Conservation (phyloP, 1,140 invertebrate species). For the Leptestheria dahalacensis region DNA sequence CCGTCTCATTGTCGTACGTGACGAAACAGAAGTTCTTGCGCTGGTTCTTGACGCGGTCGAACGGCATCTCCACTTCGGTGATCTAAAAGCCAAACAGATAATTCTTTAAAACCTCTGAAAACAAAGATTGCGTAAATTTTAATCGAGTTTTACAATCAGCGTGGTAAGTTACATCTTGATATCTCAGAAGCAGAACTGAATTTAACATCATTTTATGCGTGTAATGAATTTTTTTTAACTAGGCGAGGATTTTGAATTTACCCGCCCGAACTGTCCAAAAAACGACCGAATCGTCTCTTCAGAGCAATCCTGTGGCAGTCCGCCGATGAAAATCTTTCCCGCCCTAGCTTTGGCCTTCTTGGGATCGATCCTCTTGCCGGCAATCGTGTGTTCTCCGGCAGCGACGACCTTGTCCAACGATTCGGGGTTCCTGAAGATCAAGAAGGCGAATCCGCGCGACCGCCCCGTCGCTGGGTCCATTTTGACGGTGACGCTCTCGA, state of each 20-base stretch:
- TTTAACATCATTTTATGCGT: slow-evolving; percentile 17
- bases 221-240: slow-evolving; percentile 15
- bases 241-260: slow-evolving; percentile 25
- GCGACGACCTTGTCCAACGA: slow-evolving; percentile 76
- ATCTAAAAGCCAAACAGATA: slow-evolving; percentile 44
- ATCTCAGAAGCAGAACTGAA: slow-evolving; percentile 17
- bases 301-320: slow-evolving; percentile 68
- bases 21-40: slow-evolving; percentile 90
- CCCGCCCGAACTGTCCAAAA: slow-evolving; percentile 76
- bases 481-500: slow-evolving; percentile 86
- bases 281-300: slow-evolving; percentile 86
- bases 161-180: slow-evolving; percentile 2
- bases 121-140: background rate
- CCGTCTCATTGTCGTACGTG: slow-evolving; percentile 83
- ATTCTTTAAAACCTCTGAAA: background rate
- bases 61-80: slow-evolving; percentile 86
- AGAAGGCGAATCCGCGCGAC: slow-evolving; percentile 85
- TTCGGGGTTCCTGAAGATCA: slow-evolving; percentile 76
- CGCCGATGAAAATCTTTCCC: slow-evolving; percentile 90
- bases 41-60: slow-evolving; percentile 90
- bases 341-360: slow-evolving; percentile 86
- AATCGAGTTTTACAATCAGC: background rate
- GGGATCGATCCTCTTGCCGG: slow-evolving; percentile 85
- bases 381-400: slow-evolving; percentile 73
- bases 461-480: slow-evolving; percentile 78